phyloP scores from a whole-genome alignment of 1,140 invertebrate species.

The Apis mellifera region DNA sequence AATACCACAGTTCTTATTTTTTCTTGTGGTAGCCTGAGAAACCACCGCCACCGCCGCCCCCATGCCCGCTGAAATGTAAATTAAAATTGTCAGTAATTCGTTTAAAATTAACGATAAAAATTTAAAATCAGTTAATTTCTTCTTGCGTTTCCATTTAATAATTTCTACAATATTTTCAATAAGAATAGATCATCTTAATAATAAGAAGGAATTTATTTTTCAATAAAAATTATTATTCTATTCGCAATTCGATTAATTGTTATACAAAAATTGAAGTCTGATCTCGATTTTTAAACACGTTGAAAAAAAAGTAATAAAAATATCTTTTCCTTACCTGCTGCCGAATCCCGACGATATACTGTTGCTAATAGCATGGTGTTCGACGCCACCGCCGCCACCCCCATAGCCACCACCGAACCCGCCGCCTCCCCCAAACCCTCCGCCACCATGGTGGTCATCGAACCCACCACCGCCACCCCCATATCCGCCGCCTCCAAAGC shows the following conservation, averaged over 20 bases:
- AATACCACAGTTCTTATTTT: slow-evolving; percentile 47
- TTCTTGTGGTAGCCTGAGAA: slow-evolving; percentile 65
- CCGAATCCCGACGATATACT: slow-evolving; percentile 63
- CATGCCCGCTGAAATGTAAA: slow-evolving; percentile 58
- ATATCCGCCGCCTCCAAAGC: slow-evolving; percentile 16
- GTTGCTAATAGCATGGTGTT: slow-evolving; percentile 54
- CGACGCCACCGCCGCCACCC: slow-evolving; percentile 41
- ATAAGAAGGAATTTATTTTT: no score
- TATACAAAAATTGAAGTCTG: no score
- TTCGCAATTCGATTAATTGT: no score
- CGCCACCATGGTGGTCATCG: slow-evolving; percentile 41
- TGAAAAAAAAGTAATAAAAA: no score
- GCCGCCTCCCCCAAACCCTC: slow-evolving; percentile 46
- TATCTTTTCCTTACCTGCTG: slow-evolving; percentile 58
- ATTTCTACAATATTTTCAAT: no score
- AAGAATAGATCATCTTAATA: no score
- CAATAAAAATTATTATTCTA: no score
- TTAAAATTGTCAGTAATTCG: neutral
- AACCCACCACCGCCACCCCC: slow-evolving; percentile 37
- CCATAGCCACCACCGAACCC: slow-evolving; percentile 43
- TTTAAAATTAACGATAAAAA: no score
- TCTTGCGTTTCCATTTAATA: no score
- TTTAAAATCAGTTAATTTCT: no score
- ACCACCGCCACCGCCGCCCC: slow-evolving; percentile 51
- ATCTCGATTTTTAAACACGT: no score